Evolutionary conservation across 2,113 vertebrate species (phyloP).

Genomic region (Cyprinodon tularosa): DNA sequence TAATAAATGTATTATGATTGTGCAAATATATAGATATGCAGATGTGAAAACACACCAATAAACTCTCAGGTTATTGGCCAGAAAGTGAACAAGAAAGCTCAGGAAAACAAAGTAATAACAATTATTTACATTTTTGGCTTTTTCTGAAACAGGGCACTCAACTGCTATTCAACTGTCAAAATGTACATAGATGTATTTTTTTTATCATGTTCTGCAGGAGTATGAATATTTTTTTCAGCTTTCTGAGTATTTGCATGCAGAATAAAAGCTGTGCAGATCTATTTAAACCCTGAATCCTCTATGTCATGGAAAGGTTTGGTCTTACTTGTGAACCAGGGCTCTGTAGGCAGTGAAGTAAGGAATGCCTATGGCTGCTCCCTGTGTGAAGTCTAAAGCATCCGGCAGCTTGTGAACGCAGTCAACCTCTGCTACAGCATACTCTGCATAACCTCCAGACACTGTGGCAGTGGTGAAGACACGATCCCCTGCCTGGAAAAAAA

Average conservation of each 20-base stretch:
- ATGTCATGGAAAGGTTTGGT: not conserved
- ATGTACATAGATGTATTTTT: not conserved
- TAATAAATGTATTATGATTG: not conserved
- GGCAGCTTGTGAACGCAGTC: slow-evolving; percentile 83
- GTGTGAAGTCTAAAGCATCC: slow-evolving; percentile 81
- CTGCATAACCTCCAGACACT: slow-evolving; percentile 88
- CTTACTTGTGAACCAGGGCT: slow-evolving; percentile 93
- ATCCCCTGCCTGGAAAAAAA: slow-evolving; percentile 84
- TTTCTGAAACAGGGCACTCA: no score
- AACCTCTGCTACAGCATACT: slow-evolving; percentile 82
- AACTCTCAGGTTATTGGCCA: not conserved
- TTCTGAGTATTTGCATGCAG: not conserved
- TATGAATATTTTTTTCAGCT: not conserved
- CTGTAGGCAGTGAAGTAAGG: slow-evolving; percentile 94
- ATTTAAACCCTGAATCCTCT: not conserved
- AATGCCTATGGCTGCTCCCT: slow-evolving; percentile 88
- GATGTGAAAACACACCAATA: not conserved
- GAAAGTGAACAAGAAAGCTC: no score
- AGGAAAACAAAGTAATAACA: no score
- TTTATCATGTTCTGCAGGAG: not conserved
- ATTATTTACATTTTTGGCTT: no score
- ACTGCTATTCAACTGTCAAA: no score
- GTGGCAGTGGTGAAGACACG: slow-evolving; percentile 87
- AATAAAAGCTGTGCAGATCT: not conserved
- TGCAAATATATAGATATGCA: not conserved